Base-by-base conservation (phyloP, 1,140 invertebrate species). In the Drosophila leontia region DNA sequence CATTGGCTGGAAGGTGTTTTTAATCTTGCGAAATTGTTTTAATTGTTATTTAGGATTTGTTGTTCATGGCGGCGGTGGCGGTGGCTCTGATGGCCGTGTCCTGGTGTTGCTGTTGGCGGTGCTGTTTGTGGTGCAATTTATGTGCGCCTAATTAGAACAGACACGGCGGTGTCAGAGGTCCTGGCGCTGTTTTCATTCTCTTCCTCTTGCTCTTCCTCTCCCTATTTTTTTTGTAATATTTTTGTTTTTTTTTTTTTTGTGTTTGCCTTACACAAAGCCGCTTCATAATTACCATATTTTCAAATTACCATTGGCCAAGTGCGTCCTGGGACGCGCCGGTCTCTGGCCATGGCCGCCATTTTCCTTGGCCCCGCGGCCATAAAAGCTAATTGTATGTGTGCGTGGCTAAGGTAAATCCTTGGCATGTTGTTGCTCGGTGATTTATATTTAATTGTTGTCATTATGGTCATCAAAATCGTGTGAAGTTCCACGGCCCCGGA, bases 391-490 rank as follows among this genome's bases (percentile, higher is more conserved):
- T 90, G 85, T 84, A 90, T 85, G 85, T 82, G 81, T 90, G 81
- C 65, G 72, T 77, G 63, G 75, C 47, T 47, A 51, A 78, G 59
- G 68, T 55, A 67, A 61, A 50, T 65, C 68, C 60, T 78, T 86
- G 82, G 74, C 78, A 75, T 82, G 78, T 67, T 86, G 82, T 63
- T 70, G 61, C 39, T 56, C 63, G 70, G 85, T 90, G 85, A 90
- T 90, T 90, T 90, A 90, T 90, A 90, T 90, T 91, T 90, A 90
- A 90, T 90, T 90, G 85, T 90, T 90, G 85, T 90, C 85, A 90
- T 90, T 90, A 90, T 85, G 85, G 85, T 79, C 81, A 85, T 90
- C 78, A 90, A 85, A 82, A 79, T 67, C 55, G 77, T 77, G 83
- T 82, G 69, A 63, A 72, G 75, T 61, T 55, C 58, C 53, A 26